These are phyloP conservation scores for Carabus problematicus DNA, from an alignment of 2,888 invertebrate genomes.

Conservation along the genomic window DNA sequence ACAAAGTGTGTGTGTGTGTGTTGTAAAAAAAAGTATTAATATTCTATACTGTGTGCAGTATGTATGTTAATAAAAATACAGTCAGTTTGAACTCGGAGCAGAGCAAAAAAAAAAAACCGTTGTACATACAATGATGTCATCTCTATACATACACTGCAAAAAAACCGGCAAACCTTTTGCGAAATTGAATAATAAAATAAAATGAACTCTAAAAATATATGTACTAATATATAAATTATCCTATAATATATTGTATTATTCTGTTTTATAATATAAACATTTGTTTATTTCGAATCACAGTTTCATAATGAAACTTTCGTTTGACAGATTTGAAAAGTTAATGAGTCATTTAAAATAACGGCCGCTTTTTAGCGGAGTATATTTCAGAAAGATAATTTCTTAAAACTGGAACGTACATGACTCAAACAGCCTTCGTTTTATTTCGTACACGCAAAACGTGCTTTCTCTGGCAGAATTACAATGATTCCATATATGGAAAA, in stretches of 20 bases:
- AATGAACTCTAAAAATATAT: not conserved
- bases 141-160: conserved; percentile 33
- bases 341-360: conserved; percentile 15
- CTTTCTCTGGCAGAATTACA: conserved; percentile 38
- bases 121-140: conserved; percentile 30
- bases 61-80: too few species aligned
- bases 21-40: conserved; percentile 5
- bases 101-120: conserved; percentile 34
- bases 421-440: conserved; percentile 41
- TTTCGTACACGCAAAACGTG: conserved; percentile 40
- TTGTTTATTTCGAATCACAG: too few species aligned
- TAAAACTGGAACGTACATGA: conserved; percentile 42
- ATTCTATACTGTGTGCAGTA: too few species aligned
- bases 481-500: conserved; percentile 42
- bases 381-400: conserved; percentile 24
- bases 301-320: not conserved
- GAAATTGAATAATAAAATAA: not conserved
- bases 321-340: not conserved
- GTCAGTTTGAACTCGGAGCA: not conserved
- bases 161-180: not conserved
- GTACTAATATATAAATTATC: not conserved
- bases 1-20: not conserved
- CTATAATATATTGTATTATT: too few species aligned
- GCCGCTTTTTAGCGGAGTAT: conserved; percentile 20
- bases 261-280: not conserved